Conservation (phyloP, 2,797 vertebrate species). For the Chrysocyon brachyurus region DNA sequence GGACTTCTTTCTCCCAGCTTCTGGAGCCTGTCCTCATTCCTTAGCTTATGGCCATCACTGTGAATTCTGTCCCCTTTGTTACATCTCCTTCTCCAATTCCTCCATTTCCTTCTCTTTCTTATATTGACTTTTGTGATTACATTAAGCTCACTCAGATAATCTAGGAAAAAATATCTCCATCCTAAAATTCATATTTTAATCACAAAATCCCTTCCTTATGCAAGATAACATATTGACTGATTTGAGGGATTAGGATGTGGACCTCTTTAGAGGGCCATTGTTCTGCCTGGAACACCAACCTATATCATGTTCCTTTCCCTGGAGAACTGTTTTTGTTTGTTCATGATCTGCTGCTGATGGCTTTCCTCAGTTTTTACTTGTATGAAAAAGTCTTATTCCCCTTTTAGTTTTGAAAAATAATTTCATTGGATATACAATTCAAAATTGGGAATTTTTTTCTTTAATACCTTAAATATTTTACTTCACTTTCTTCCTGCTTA, state of each 20-base stretch:
- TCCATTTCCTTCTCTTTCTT: neutral
- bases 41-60: neutral
- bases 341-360: neutral
- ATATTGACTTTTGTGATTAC: neutral
- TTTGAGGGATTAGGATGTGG: neutral
- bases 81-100: neutral
- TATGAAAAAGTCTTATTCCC: neutral
- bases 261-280: neutral
- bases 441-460: neutral
- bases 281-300: neutral
- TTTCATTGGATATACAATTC: neutral
- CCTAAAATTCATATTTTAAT: neutral
- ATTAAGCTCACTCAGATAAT: neutral
- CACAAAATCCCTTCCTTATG: neutral
- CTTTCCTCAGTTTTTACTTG: neutral
- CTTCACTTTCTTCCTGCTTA: neutral
- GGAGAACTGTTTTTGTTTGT: neutral
- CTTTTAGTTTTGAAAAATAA: neutral
- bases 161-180: neutral
- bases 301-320: neutral
- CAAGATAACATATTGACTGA: neutral
- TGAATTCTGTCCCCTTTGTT: neutral
- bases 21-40: neutral
- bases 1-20: neutral
- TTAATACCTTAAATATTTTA: neutral